phyloP scores from a whole-genome alignment of 2,888 invertebrate species.

The Andrena trimmerana region DNA sequence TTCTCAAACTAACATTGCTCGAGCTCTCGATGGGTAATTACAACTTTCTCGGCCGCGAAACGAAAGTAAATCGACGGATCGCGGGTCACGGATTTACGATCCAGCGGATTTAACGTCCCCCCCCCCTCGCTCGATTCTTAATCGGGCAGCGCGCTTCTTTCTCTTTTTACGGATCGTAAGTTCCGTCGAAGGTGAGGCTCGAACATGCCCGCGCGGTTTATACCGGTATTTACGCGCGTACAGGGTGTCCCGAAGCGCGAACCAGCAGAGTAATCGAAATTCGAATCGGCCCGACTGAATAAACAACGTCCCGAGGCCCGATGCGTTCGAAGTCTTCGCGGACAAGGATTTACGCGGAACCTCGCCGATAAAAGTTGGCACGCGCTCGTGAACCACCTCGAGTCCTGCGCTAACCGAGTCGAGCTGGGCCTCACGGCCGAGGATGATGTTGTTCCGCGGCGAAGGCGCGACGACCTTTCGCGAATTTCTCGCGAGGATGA shows the following conservation, averaged over 20 bases:
- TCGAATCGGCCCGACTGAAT: constrained; percentile 16
- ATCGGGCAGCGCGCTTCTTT: constrained; percentile 34
- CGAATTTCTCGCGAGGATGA: constrained; percentile 61
- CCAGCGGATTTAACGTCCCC: constrained; percentile 26
- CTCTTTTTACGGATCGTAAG: constrained; percentile 34
- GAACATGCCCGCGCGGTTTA: constrained; percentile 27
- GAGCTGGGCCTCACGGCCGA: constrained; percentile 40
- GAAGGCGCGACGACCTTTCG: constrained; percentile 58
- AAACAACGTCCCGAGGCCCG: constrained; percentile 23
- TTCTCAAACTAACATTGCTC: too few species aligned
- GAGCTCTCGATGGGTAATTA: background rate
- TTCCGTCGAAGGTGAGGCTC: constrained; percentile 22
- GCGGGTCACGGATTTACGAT: constrained; percentile 22
- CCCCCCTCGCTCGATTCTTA: constrained; percentile 24
- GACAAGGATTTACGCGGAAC: constrained; percentile 33
- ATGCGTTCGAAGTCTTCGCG: constrained; percentile 26
- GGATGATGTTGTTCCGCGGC: constrained; percentile 55
- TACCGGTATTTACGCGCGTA: constrained; percentile 42
- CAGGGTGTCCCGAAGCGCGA: constrained; percentile 13
- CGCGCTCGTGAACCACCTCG: constrained; percentile 19
- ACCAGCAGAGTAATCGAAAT: constrained; percentile 30
- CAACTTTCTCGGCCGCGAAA: background rate
- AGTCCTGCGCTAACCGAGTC: background rate
- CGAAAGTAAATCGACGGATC: constrained; percentile 13
- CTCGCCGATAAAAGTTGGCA: constrained; percentile 44